Evolutionary conservation across 2,888 invertebrate species (phyloP), one percentile per base, ranked within the genome.

Genomic region (Drosophila sordidula): DNA sequence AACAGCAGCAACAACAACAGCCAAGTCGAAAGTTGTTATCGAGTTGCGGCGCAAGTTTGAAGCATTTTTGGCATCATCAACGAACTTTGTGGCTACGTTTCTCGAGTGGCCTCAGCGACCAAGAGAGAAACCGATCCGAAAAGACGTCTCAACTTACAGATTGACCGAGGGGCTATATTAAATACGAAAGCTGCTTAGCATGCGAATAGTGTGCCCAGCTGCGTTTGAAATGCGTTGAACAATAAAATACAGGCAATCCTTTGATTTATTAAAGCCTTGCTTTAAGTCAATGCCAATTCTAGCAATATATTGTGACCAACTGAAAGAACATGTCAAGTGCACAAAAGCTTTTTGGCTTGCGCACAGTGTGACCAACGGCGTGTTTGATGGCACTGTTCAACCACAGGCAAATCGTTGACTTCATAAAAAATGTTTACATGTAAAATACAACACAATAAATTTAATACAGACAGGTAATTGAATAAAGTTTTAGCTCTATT

Each of bases 41-140:
- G 59, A 70, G 71, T 66, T 74, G 56, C 41, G 68, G 51, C 57
- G 36, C 63, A 75, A 66, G 75, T 59, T 75, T 67, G 46, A 75
- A 75, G 55, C 41, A 62, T 75, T 75, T 57, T 45, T 34, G 22
- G 63, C 29, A 70, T 55, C 56, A 61, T 47, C 56, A 57, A 61
- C 29, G 36, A 67, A 70, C 29, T 75, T 75, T 71, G 34, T 9
- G 72, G 25, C 50, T 55, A 44, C 25, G 64, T 32, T 49, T 49
- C 42, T 29, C 56, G 49, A 66, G 55, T 55, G 46, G 26, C 14
- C 26, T 1, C 12, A 12, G n/a, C 34, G 29, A 36, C 32, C 38
- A 25, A 41, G 9, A 25, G 32, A 25, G 18, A 64, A 51, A 46
- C 32, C 62, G 45, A 62, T 51, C 52, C 41, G 18, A 42, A 12